Base-by-base conservation (phyloP, 2,797 vertebrate species). In the Vireo griseus region DNA sequence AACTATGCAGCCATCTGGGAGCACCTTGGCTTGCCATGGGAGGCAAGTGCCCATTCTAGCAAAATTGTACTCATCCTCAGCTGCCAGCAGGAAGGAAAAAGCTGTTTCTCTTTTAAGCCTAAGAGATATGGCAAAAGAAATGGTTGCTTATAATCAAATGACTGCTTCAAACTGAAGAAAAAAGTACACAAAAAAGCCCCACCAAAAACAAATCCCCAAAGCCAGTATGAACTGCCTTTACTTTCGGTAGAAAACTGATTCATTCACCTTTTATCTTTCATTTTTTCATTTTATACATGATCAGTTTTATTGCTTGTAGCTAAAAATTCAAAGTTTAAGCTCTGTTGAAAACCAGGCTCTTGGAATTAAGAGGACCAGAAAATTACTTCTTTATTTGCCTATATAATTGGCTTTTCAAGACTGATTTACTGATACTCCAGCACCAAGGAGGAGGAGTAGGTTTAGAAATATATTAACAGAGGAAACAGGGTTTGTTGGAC, bases 161-260 rank as follows among this genome's bases (percentile, higher is more conserved):
- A 16, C 55, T 78, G 6, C 40, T 48, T 92, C 81, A 75, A 39
- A 72, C 16, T 68, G 62, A n/a, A 69, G 58, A 18, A 13, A 17
- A 42, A 61, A 5, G 4, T 37, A 22, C 10, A 8, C 8, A 16
- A 19, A 83, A 29, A 35, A 9, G 0, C 3, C 5, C 5, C 18
- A 44, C 15, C 22, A 37, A 22, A 78, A 63, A 8, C 37, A 37
- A 63, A 21, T 3, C 4, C 8, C 21, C 10, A 39, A 55, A 84
- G 22, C 29, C 33, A 24, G 20, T 33, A 33, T 55, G 22, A 65
- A n/a, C 39, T 74, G 6, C 11, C 3, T 75, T 61, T 75, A 35
- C 40, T 73, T 82, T 86, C 29, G 63, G 68, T 17, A 65, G 21
- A n/a, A 69, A 79, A 73, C 11, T 35, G 26, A 59, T 88, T 67